Base-by-base conservation (phyloP, 2,797 vertebrate species). In the Chelon auratus region DNA sequence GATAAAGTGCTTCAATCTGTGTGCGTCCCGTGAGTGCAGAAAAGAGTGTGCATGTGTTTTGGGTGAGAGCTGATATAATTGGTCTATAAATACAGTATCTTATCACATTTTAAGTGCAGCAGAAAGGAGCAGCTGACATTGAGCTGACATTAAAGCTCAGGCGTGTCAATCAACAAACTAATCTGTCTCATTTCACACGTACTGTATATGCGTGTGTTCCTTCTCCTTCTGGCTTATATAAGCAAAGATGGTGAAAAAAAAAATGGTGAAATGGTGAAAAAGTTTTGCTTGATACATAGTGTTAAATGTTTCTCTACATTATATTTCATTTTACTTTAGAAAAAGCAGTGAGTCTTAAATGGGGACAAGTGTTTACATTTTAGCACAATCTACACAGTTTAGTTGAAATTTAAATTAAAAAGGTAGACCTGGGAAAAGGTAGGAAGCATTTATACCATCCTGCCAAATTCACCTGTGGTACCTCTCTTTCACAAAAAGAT, bases 81-180 rank as follows among this genome's bases (percentile, higher is more conserved):
- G 66, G 36, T 70, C 76, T 68, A 73, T 83, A 77, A 87, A 89
- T 88, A 69, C 48, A 62, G 59, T 54, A 83, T 84, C 72, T 50
- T 58, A 77, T 75, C 63, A 62, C 77, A 56, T 52, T 76, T 81
- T 72, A 75, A 69, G 62, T 13, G 15, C 50, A 72, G 72, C 68
- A 85, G 62, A 84, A 72, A 71, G 43, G 62, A 85, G 78, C 69
- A 67, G 77, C 68, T 82, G 82, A 78, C 62, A 85, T 68, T 1
- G 14, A 74, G 24, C 36, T 76, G 65, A 39, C 53, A 68, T 66
- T 73, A 78, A 67, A 76, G 56, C 71, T 75, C 54, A 40, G 6
- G 9, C 36, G 47, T 77, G 82, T 83, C 77, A 75, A 75, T 84
- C 72, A 78, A 53, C 9, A 68, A 73, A 75, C 61, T 59, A 30